A percentile compares a stretch with the other conserved stretches of the same genome.
Conservation (phyloP, 2,113 vertebrate species). For the Sphyrna mokarran region DNA sequence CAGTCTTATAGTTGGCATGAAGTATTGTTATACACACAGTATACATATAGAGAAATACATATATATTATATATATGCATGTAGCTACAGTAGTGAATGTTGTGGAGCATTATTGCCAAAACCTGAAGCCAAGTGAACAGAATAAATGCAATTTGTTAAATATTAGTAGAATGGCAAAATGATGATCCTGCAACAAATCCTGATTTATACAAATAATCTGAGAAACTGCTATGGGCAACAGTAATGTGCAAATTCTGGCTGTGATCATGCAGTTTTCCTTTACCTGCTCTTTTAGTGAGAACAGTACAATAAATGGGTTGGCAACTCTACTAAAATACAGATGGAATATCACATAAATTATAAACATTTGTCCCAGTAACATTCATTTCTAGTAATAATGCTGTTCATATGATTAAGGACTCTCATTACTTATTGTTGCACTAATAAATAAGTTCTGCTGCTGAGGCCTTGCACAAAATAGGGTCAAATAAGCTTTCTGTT, state of each 20-base stretch:
- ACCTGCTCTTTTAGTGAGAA: not conserved
- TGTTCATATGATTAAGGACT: not conserved
- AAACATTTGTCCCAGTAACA: not conserved
- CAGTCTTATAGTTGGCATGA: conserved; percentile 5
- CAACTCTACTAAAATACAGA: not conserved
- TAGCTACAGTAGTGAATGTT: not conserved
- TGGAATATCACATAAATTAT: not conserved
- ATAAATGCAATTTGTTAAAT: conserved; percentile 14
- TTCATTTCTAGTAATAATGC: not conserved
- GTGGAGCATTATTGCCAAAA: conserved; percentile 26
- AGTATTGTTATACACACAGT: not conserved
- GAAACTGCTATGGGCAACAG: not conserved
- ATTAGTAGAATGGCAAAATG: not conserved
- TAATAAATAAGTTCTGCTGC: not conserved
- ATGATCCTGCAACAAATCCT: not conserved
- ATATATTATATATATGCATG: not conserved
- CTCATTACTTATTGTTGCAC: not conserved
- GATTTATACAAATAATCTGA: not conserved
- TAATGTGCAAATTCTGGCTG: not conserved
- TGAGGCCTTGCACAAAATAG: not conserved
- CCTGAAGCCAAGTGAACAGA: conserved; percentile 34
- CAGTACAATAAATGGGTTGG: not conserved
- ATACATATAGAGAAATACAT: not conserved
- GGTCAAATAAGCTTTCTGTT: not conserved
- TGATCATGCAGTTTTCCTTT: not conserved